A percentile compares a stretch with the other conserved stretches of the same genome.
Conservation (phyloP, 2,113 vertebrate species). For the Eurystomus gularis region DNA sequence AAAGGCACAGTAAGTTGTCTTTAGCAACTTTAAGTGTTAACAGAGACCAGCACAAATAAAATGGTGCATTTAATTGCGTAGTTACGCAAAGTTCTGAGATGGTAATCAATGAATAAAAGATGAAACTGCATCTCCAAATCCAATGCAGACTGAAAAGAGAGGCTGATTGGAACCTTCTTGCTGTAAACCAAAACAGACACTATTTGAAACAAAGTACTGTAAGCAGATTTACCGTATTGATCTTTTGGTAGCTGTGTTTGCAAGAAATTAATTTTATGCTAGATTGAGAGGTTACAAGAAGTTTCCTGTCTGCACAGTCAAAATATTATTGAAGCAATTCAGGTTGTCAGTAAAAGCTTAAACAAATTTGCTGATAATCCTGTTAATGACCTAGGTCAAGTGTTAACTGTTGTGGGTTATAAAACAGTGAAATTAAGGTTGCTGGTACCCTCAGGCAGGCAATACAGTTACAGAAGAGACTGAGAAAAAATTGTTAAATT, state of each 20-base stretch:
- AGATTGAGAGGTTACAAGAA: constrained; percentile 77
- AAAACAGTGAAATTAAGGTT: constrained; percentile 82
- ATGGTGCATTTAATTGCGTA: not conserved
- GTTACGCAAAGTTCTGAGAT: constrained; percentile 9
- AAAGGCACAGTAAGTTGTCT: not conserved
- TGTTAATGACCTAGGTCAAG: constrained; percentile 87
- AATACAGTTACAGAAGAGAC: constrained; percentile 62
- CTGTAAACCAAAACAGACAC: constrained; percentile 38
- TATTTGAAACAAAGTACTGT: constrained; percentile 34
- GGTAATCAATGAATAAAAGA: constrained; percentile 1
- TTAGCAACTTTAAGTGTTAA: not conserved
- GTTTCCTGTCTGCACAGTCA: constrained; percentile 79
- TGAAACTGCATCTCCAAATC: constrained; percentile 32
- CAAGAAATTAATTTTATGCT: constrained; percentile 78
- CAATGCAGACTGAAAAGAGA: not conserved
- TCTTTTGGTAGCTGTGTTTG: constrained; percentile 57
- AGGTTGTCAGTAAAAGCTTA: constrained; percentile 86
- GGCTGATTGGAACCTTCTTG: constrained; percentile 32
- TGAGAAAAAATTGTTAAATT: constrained; percentile 70
- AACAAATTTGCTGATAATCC: constrained; percentile 88
- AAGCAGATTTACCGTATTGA: constrained; percentile 59
- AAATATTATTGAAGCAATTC: constrained; percentile 86
- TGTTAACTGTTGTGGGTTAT: constrained; percentile 86
- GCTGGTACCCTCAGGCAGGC: constrained; percentile 76
- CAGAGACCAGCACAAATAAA: constrained; percentile 17